Evolutionary conservation across 2,888 invertebrate genomes (phyloP).

Genomic region (Cosmia pyralina): DNA sequence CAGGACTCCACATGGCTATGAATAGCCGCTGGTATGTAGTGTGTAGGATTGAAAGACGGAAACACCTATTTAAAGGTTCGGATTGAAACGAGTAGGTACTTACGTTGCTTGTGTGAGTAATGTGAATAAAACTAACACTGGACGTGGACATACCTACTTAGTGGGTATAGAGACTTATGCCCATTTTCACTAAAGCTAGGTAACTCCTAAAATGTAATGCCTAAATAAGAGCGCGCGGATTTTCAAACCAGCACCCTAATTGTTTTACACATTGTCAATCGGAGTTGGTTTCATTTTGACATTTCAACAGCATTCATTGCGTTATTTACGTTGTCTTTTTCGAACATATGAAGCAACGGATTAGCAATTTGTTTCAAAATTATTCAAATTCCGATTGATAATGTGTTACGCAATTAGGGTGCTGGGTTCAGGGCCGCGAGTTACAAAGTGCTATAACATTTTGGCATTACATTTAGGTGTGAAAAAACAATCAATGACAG

Average conservation of each 20-base stretch:
- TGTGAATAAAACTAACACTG: conserved; percentile 11
- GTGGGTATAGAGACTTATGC: not conserved
- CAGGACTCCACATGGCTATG: conserved; percentile 35
- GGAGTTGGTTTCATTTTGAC: no score
- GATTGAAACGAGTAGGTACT: conserved; percentile 19
- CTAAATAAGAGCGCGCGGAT: not conserved
- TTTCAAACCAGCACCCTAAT: no score
- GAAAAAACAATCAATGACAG: not conserved
- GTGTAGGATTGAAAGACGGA: conserved; percentile 43
- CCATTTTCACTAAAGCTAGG: not conserved
- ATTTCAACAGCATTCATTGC: no score
- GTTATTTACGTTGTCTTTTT: no score
- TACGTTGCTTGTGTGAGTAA: conserved; percentile 4
- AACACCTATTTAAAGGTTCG: conserved; percentile 45
- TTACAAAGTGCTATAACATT: not conserved
- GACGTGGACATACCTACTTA: not conserved
- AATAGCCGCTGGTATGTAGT: conserved; percentile 35
- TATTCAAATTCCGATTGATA: no score
- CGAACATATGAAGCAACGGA: no score
- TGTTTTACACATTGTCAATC: no score
- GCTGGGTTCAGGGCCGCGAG: not conserved
- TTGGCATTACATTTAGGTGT: not conserved
- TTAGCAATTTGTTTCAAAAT: no score
- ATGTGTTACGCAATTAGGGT: no score
- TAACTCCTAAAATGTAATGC: not conserved